Evolutionary conservation across 2,888 invertebrate species (phyloP), one percentile per base, ranked within the genome.

Genomic region (Sphaeridia pumilis): DNA sequence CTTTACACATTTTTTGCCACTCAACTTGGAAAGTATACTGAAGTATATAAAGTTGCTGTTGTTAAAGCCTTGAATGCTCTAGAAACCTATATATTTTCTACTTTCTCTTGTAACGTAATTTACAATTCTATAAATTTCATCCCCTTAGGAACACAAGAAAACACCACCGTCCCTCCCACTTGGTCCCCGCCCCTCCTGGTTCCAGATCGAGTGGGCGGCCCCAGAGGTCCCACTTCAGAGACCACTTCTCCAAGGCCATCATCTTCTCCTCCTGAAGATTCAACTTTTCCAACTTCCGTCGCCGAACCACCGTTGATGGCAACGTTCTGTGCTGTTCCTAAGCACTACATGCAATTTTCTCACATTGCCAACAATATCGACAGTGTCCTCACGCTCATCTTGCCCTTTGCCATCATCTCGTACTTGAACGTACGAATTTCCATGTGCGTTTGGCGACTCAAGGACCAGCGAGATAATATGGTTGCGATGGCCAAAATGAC

Each of bases 391-490:
- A 82, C 86, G 0, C 82, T 87, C 67, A 75, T 82, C 4, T 67
- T 84, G 35, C 88, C 89, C 2, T 78, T 87, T 61, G 72, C 76
- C 2, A 71, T 80, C 42, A 85, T 87, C 56, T 74, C 81, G 2
- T 70, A 82, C 3, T 71, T 87, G 55, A 88, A 88, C 67, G 70
- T 78, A 0, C 76, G 80, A 66, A 87, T 88, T 44, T 78, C 79
- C 55, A 70, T 75, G 22, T 80, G 80, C 3, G 80, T 88, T 20
- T 82, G 76, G 74, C 75, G 76, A 46, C 71, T 63, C 1, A 58
- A 57, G 46, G 55, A 53, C 12, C 58, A 62, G 25, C 35, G 64
- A 5, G 60, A 62, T 25, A 54, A 49, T 24, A 56, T 64, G 17
- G 54, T 62, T 14, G 64, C 61, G 12, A 42, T 54, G 36, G 46